Percentiles rank a stretch among this genome's conserved stretches.
phyloP scores from a whole-genome alignment of 2,797 vertebrate genomes.

The Hypotaenidia philippensis region DNA sequence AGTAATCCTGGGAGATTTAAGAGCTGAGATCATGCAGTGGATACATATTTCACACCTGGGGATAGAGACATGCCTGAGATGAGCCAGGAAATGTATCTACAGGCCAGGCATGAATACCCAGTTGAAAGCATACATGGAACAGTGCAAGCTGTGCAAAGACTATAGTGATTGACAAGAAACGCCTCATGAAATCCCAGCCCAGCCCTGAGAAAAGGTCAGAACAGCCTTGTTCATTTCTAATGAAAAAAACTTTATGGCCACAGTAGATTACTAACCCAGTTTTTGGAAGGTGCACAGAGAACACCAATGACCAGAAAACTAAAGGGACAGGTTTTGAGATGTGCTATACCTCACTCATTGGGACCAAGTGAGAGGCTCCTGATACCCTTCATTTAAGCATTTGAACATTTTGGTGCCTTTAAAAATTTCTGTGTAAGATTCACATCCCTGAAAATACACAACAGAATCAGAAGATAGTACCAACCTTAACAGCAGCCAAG shows the following conservation, averaged over 20 bases:
- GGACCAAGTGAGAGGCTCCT: background rate
- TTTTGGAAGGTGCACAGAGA: background rate
- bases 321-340: background rate
- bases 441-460: background rate
- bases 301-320: background rate
- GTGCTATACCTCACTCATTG: background rate
- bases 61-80: constrained; percentile 64
- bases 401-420: background rate
- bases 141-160: constrained; percentile 17
- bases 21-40: constrained; percentile 44
- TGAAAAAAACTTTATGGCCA: background rate
- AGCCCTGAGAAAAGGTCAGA: constrained; percentile 27
- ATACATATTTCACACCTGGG: constrained; percentile 62
- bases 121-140: constrained; percentile 29
- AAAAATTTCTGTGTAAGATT: background rate
- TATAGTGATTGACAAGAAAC: constrained; percentile 31
- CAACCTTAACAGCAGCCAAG: background rate
- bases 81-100: constrained; percentile 64
- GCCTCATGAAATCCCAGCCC: constrained; percentile 20
- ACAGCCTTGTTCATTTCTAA: constrained; percentile 6
- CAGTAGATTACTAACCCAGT: background rate
- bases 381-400: background rate
- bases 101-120: constrained; percentile 45
- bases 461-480: background rate
- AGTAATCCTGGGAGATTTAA: constrained; percentile 49